These are phyloP conservation scores for Delphinapterus leucas DNA, from an alignment of 2,113 vertebrate genomes.

Conservation along the genomic window DNA sequence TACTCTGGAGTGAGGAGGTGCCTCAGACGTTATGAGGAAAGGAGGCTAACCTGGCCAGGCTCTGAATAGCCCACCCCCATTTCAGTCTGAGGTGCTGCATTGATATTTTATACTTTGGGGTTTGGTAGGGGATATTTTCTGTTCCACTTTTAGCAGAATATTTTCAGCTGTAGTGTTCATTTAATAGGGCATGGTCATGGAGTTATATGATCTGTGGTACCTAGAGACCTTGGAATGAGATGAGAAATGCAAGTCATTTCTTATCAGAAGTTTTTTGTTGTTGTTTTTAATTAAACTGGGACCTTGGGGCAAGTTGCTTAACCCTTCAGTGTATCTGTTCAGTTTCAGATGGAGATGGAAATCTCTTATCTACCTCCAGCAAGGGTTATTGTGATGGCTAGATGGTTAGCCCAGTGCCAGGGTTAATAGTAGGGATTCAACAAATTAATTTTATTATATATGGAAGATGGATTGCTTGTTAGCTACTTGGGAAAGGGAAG, in stretches of 20 bases:
- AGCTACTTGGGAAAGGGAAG: not conserved
- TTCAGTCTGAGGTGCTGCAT: not conserved
- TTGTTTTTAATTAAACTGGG: not conserved
- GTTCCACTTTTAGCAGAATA: not conserved
- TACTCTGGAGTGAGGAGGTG: not conserved
- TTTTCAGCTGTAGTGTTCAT: not conserved
- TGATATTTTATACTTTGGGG: not conserved
- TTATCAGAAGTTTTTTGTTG: not conserved
- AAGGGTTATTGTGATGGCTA: not conserved
- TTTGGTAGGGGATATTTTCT: not conserved
- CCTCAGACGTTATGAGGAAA: not conserved
- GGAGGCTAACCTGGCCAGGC: not conserved
- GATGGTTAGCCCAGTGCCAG: not conserved
- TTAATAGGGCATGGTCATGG: not conserved
- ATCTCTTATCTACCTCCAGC: not conserved
- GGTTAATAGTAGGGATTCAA: not conserved
- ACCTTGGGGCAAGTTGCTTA: not conserved
- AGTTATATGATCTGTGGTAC: not conserved
- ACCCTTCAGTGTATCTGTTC: not conserved
- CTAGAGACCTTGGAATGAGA: not conserved
- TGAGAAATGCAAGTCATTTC: not conserved
- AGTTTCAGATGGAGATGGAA: not conserved
- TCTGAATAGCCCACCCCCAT: not conserved
- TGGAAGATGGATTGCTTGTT: not conserved
- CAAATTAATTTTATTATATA: not conserved